phyloP scores from a whole-genome alignment of 1,140 invertebrate species.

The Drosophila quadrilineata region DNA sequence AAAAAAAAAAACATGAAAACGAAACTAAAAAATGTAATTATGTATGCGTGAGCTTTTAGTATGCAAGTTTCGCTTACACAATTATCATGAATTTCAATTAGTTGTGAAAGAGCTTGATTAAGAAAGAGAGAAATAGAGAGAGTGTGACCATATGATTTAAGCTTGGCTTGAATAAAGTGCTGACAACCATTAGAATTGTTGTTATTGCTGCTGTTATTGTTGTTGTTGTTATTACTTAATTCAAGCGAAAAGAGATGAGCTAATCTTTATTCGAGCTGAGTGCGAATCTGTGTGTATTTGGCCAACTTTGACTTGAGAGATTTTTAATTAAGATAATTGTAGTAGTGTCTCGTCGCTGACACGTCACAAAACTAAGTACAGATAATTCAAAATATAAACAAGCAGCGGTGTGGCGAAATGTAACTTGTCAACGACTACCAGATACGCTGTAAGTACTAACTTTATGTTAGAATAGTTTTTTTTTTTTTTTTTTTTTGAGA shows the following conservation, averaged over 20 bases:
- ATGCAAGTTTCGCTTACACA: no score
- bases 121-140: no score
- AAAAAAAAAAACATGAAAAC: neutral
- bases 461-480: no score
- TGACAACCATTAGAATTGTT: neutral
- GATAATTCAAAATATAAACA: neutral
- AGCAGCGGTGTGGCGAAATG: no score
- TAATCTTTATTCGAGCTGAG: conserved; percentile 42
- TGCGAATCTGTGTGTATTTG: conserved; percentile 26
- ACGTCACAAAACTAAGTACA: conserved; percentile 22
- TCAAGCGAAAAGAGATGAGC: conserved; percentile 69
- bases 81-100: neutral
- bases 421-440: neutral
- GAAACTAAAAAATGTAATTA: neutral
- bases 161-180: conserved; percentile 5
- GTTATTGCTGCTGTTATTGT: no score
- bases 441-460: neutral
- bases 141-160: no score
- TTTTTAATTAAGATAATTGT: conserved; percentile 77
- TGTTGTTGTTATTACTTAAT: conserved; percentile 72
- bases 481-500: no score
- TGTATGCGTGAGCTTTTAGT: no score
- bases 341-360: conserved; percentile 28
- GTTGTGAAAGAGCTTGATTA: no score
- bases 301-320: conserved; percentile 70